A percentile compares a stretch with the other conserved stretches of the same genome.
Conservation (phyloP, 1,140 invertebrate species). For the Dendroctonus valens region DNA sequence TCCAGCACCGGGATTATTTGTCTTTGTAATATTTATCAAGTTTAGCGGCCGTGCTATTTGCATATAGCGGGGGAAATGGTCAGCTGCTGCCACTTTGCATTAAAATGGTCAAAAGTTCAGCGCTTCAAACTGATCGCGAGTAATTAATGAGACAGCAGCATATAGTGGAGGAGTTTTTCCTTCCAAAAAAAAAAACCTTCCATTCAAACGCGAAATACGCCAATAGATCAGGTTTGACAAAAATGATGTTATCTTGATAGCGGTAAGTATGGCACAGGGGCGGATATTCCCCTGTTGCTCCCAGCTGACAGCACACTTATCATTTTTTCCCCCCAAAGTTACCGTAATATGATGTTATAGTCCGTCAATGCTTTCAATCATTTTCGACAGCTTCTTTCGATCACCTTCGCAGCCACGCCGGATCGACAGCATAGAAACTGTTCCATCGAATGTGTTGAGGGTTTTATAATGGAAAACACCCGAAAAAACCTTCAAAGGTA, state of each 20-base stretch:
- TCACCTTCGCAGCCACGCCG: conserved; percentile 33
- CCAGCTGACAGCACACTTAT: conserved; percentile 45
- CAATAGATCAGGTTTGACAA: conserved; percentile 29
- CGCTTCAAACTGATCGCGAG: no score
- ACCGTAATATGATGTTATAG: conserved; percentile 49
- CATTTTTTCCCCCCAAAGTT: conserved; percentile 43
- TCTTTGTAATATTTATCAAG: conserved; percentile 25
- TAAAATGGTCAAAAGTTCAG: no score
- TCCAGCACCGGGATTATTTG: conserved; percentile 9
- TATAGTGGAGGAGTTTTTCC: no score
- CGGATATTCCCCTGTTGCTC: conserved; percentile 42
- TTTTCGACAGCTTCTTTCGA: conserved; percentile 43
- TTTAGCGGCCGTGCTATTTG: conserved; percentile 9
- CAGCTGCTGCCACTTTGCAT: no score
- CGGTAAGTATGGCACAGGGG: conserved; percentile 30
- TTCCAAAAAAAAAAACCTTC: no score
- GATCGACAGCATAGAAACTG: not conserved
- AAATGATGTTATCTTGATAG: conserved; percentile 38
- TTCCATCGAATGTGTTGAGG: not conserved
- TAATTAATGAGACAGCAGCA: no score
- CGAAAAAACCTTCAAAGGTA: no score
- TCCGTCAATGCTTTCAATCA: conserved; percentile 47
- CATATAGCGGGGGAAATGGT: conserved; percentile 1
- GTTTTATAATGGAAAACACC: no score
- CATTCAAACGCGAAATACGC: not conserved